Evolutionary conservation across 1,140 invertebrate species (phyloP).

Genomic region (Chelonus insularis): DNA sequence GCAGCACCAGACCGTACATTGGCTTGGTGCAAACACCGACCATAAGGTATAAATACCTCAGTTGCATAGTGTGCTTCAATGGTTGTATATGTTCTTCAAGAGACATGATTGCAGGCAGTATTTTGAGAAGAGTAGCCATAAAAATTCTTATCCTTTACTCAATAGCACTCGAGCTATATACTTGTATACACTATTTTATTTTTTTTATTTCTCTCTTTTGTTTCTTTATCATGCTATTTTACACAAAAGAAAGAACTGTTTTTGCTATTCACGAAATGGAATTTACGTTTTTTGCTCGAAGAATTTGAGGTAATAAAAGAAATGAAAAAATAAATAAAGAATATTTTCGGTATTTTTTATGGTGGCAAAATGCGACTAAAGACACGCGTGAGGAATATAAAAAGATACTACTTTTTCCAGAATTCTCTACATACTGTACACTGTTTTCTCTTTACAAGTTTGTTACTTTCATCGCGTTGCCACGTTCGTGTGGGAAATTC

Average conservation of each 20-base stretch:
- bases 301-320: no score
- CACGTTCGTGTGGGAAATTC: not conserved
- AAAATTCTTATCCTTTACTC: not conserved
- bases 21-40: not conserved
- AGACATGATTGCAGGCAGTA: not conserved
- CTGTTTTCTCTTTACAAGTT: not conserved
- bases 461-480: conserved; percentile 30
- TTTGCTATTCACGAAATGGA: no score
- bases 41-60: conserved; percentile 7
- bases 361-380: not conserved
- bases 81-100: not conserved
- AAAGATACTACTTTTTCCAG: not conserved
- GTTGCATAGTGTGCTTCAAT: not conserved
- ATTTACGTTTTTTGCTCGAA: no score
- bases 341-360: no score
- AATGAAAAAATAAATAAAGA: no score
- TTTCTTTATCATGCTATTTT: no score
- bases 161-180: no score
- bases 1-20: not conserved
- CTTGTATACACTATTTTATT: no score
- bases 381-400: no score
- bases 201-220: no score
- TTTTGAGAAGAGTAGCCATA: not conserved
- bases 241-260: no score
- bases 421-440: conserved; percentile 27